These are phyloP conservation scores for Uropetala carovei DNA, from an alignment of 2,888 invertebrate genomes.

Conservation along the genomic window DNA sequence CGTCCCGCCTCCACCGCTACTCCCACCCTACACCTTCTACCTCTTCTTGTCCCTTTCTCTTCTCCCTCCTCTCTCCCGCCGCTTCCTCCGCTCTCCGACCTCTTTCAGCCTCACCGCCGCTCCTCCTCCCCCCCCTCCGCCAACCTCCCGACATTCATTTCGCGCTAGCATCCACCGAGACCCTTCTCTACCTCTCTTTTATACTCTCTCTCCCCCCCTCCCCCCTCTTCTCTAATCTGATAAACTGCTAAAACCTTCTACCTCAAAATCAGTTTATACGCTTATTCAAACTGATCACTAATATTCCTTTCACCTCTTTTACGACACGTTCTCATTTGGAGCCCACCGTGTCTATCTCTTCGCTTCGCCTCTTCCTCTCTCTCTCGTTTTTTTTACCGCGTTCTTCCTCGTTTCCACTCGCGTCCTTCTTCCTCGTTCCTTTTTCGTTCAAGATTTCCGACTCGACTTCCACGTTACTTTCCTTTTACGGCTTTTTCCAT, in stretches of 20 bases:
- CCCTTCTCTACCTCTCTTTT: not conserved
- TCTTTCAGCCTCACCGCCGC: not conserved
- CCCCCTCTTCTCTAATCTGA: slow-evolving; percentile 21
- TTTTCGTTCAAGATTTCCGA: no score
- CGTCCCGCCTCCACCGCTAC: not conserved
- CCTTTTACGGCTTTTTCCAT: no score
- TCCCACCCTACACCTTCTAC: not conserved
- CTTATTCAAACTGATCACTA: slow-evolving; percentile 19
- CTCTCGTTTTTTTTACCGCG: not conserved
- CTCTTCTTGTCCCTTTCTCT: not conserved
- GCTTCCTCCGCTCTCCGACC: not conserved
- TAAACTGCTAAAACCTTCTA: slow-evolving; percentile 20
- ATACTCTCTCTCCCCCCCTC: no score
- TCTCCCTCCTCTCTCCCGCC: not conserved
- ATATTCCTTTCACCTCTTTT: slow-evolving; percentile 24
- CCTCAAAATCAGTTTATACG: slow-evolving; percentile 16
- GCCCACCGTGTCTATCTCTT: not conserved
- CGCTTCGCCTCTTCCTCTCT: not conserved
- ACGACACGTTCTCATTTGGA: not conserved
- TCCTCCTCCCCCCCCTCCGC: not conserved
- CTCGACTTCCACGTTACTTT: no score
- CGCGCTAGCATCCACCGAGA: not conserved
- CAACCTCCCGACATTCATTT: not conserved
- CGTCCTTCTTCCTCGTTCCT: no score
- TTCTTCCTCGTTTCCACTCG: not conserved